Conservation (phyloP, 2,113 vertebrate genomes). For the Calcarius ornatus region DNA sequence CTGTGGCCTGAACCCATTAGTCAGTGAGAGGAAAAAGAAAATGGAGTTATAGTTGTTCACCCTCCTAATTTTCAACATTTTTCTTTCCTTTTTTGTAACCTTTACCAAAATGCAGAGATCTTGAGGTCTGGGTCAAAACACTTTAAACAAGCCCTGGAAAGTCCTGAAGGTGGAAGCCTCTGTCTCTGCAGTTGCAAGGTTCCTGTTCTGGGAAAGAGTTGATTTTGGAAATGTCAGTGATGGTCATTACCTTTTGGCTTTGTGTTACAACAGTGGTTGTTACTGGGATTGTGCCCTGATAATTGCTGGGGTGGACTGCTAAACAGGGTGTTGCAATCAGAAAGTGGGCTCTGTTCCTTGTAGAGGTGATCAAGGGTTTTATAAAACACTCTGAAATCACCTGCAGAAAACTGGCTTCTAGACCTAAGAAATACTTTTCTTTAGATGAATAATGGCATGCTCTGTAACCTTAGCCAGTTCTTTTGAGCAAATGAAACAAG, state of each 20-base stretch:
- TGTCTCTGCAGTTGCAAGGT: neutral
- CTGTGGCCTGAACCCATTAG: neutral
- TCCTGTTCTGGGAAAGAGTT: neutral
- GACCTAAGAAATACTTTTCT: neutral
- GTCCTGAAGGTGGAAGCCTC: neutral
- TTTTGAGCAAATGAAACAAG: neutral
- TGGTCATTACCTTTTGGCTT: neutral
- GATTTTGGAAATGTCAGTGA: neutral
- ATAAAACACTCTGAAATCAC: neutral
- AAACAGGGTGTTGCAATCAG: neutral
- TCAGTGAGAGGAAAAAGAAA: neutral
- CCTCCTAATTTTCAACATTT: neutral
- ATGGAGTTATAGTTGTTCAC: neutral
- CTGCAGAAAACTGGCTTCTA: neutral
- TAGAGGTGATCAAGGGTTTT: neutral
- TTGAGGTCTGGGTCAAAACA: neutral
- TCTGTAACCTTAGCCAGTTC: neutral
- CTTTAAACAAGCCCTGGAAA: neutral
- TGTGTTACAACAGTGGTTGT: neutral
- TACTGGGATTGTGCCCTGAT: neutral
- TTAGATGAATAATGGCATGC: neutral
- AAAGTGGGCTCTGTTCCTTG: neutral
- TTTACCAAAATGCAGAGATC: neutral
- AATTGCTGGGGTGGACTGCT: neutral
- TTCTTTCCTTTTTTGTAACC: neutral